Conservation (phyloP, 2,113 vertebrate genomes). For the Furnarius figulus region DNA sequence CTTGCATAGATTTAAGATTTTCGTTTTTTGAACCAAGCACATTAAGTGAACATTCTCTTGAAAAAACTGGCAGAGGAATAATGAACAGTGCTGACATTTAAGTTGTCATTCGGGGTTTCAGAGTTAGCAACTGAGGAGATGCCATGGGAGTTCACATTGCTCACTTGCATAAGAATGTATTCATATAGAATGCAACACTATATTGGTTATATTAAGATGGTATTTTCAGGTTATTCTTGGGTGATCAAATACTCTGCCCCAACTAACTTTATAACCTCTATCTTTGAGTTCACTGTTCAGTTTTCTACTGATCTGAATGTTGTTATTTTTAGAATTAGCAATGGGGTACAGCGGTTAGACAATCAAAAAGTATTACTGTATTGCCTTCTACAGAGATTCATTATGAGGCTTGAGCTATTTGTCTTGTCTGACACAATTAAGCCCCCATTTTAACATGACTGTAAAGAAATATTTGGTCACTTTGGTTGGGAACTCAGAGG, state of each 20-base stretch:
- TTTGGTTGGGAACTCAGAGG: neutral
- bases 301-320: neutral
- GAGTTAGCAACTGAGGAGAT: neutral
- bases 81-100: conserved; percentile 55
- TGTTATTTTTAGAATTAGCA: neutral
- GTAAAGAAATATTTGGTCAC: neutral
- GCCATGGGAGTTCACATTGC: neutral
- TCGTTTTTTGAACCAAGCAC: neutral
- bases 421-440: neutral
- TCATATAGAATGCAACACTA: neutral
- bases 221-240: conserved; percentile 31
- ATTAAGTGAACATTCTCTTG: neutral
- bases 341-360: neutral
- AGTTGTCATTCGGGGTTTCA: neutral
- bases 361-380: neutral
- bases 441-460: neutral
- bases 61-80: conserved; percentile 18
- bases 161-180: neutral
- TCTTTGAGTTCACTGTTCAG: neutral
- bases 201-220: neutral
- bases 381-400: neutral
- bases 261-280: neutral
- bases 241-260: neutral
- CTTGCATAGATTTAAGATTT: neutral
- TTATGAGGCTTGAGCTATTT: neutral